phyloP scores from a whole-genome alignment of 2,888 invertebrate genomes.

The Odontothrips loti region DNA sequence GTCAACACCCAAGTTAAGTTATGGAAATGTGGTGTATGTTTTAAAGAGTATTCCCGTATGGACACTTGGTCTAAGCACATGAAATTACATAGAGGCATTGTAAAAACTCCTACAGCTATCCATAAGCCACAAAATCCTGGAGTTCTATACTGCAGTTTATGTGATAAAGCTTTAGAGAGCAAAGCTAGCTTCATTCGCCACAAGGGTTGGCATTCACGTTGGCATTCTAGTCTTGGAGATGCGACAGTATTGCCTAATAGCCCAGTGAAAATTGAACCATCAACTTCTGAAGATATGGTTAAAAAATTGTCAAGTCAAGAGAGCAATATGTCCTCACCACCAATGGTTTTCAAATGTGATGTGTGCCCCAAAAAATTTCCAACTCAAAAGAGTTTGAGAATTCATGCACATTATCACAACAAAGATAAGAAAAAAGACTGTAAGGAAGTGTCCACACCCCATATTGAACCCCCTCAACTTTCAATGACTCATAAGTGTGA shows the following conservation, averaged over 20 bases:
- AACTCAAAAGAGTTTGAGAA: neutral
- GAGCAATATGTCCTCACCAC: too few relatives aligned
- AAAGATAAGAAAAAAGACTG: neutral
- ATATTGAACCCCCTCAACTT: neutral
- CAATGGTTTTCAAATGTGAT: neutral
- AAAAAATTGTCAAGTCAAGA: too few relatives aligned
- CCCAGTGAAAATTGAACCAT: too few relatives aligned
- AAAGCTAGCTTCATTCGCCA: neutral
- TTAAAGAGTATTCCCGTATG: neutral
- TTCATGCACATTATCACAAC: neutral
- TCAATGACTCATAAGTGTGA: neutral
- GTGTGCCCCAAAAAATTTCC: neutral
- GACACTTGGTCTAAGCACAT: neutral
- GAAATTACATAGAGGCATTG: neutral
- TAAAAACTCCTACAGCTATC: neutral
- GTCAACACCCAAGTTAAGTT: neutral
- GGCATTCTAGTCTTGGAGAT: neutral
- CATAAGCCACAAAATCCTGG: neutral
- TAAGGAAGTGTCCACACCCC: neutral
- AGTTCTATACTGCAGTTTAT: neutral
- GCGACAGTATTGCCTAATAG: too few relatives aligned
- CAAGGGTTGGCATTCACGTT: slow-evolving; percentile 1
- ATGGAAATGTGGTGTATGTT: neutral
- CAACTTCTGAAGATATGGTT: too few relatives aligned
- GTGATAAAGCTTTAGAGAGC: neutral